A percentile compares a stretch with the other conserved stretches of the same genome.
phyloP scores from a whole-genome alignment of 2,797 vertebrate species.

The Bovichtus diacanthus region DNA sequence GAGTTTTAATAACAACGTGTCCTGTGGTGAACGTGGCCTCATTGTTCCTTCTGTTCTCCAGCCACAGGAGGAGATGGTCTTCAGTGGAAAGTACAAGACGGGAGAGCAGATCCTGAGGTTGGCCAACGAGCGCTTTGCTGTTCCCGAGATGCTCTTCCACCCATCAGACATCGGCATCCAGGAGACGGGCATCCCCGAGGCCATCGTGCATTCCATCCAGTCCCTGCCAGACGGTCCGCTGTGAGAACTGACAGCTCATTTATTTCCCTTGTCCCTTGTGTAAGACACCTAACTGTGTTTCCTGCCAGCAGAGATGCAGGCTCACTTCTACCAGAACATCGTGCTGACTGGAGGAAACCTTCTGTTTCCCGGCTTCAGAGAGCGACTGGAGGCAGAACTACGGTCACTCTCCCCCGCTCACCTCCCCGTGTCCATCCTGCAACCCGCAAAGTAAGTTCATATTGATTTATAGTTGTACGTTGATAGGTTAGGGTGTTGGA shows the following conservation, averaged over 20 bases:
- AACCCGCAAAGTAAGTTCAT: conserved; percentile 89
- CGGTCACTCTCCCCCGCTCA: conserved; percentile 93
- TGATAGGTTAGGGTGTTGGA: too few species aligned
- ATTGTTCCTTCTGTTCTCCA: conserved; percentile 58
- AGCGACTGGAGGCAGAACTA: conserved; percentile 94
- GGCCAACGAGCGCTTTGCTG: conserved; percentile 96
- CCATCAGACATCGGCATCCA: conserved; percentile 98
- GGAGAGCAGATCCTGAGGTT: conserved; percentile 96
- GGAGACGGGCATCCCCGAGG: conserved; percentile 98
- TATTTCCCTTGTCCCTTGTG: too few species aligned
- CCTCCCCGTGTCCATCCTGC: conserved; percentile 91
- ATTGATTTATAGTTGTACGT: background rate
- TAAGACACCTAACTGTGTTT: background rate
- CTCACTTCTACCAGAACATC: conserved; percentile 98
- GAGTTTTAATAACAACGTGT: background rate
- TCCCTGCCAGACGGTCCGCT: conserved; percentile 96
- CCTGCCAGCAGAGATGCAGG: conserved; percentile 93
- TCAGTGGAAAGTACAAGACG: conserved; percentile 96
- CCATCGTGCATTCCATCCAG: conserved; percentile 92
- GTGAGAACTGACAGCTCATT: too few species aligned
- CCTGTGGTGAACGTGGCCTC: background rate
- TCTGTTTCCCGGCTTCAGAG: conserved; percentile 93
- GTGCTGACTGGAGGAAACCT: conserved; percentile 95
- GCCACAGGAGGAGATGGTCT: conserved; percentile 96
- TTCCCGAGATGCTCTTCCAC: conserved; percentile 98